phyloP scores from a whole-genome alignment of 92 coral and sea anemone species.

The Micromussa lordhowensis region DNA sequence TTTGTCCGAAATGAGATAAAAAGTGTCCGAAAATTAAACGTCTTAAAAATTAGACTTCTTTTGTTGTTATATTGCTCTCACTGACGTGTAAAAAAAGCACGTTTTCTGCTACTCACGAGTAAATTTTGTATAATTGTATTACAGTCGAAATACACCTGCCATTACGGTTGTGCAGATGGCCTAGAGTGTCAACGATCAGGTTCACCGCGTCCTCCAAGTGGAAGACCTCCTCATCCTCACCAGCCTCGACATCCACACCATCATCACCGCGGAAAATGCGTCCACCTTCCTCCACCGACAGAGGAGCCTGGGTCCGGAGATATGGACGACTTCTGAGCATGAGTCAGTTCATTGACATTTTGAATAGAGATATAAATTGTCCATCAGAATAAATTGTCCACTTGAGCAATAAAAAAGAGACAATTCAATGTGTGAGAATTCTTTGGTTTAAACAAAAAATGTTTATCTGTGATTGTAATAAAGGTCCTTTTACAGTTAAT shows the following conservation, averaged over 20 bases:
- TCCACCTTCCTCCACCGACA: background rate
- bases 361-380: background rate
- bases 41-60: too few species aligned
- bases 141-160: background rate
- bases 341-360: background rate
- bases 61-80: too few species aligned
- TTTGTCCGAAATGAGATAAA: too few species aligned
- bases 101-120: background rate
- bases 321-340: background rate
- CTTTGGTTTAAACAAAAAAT: background rate
- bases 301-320: constrained; percentile 28
- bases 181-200: background rate
- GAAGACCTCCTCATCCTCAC: background rate
- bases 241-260: background rate
- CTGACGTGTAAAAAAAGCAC: too few species aligned
- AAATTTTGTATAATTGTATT: background rate
- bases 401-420: background rate
- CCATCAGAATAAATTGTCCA: background rate
- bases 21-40: too few species aligned
- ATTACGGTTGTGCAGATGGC: constrained; percentile 4
- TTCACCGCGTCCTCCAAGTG: background rate
- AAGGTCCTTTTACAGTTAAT: too few species aligned
- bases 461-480: background rate
- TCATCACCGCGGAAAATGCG: background rate
- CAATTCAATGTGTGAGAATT: background rate